Conservation (phyloP, 2,797 vertebrate species). For the Perodicticus potto region DNA sequence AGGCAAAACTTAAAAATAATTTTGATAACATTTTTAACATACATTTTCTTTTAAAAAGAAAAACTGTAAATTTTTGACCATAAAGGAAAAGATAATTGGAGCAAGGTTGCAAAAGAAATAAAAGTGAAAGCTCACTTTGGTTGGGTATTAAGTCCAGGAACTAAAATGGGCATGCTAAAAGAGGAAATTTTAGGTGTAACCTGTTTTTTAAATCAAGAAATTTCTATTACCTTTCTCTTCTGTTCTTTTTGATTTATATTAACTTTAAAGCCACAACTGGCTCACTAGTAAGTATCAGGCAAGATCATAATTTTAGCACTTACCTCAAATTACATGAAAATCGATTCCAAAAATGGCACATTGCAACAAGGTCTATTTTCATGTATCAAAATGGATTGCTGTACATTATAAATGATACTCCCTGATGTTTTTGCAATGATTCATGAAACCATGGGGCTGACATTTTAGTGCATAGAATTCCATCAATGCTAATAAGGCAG, state of each 20-base stretch:
- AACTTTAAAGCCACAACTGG: neutral
- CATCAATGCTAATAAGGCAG: conserved; percentile 77
- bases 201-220: conserved; percentile 41
- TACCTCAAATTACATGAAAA: conserved; percentile 72
- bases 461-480: conserved; percentile 69
- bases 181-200: conserved; percentile 39
- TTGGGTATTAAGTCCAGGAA: neutral
- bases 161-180: conserved; percentile 48
- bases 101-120: neutral
- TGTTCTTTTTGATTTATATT: neutral
- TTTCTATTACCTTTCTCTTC: conserved; percentile 19
- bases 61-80: neutral
- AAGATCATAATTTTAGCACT: conserved; percentile 54
- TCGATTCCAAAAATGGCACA: conserved; percentile 60
- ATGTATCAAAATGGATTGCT: conserved; percentile 77
- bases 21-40: conserved; percentile 37
- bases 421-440: conserved; percentile 77
- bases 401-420: conserved; percentile 75
- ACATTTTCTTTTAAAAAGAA: neutral
- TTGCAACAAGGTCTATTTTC: conserved; percentile 73
- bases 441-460: conserved; percentile 74
- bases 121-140: neutral
- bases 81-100: neutral
- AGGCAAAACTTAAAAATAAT: conserved; percentile 15
- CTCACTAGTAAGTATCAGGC: conserved; percentile 62